Conservation (phyloP, 2,797 vertebrate genomes). For the Loriculus beryllinus region DNA sequence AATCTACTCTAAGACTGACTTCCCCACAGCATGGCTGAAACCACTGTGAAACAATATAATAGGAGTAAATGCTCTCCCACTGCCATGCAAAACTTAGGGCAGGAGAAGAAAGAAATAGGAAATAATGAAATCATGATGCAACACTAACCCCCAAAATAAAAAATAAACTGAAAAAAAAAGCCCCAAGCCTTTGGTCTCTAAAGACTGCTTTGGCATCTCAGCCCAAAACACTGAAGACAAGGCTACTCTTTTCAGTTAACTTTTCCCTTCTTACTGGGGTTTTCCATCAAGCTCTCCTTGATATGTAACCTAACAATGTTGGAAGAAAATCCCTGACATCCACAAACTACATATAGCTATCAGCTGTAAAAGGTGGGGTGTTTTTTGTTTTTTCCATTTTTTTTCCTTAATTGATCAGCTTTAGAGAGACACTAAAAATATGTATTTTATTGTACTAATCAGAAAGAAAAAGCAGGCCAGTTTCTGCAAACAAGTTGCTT, state of each 20-base stretch:
- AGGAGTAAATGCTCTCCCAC: not conserved
- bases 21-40: not conserved
- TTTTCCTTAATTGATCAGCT: not conserved
- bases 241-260: not conserved
- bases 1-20: not conserved
- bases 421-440: not conserved
- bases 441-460: not conserved
- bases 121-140: not conserved
- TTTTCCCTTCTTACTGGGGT: not conserved
- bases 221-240: not conserved
- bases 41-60: not conserved
- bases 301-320: not conserved
- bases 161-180: not conserved
- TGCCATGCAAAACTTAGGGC: not conserved
- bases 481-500: not conserved
- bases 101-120: not conserved
- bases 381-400: rapidly evolving
- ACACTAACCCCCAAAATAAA: not conserved
- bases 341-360: not conserved
- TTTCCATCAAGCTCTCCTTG: not conserved
- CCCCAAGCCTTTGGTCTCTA: not conserved
- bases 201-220: not conserved
- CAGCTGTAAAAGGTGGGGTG: not conserved
- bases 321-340: not conserved
- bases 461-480: not conserved